These are phyloP conservation scores for Gallinago solitaria DNA, from an alignment of 2,797 vertebrate species.

Conservation along the genomic window DNA sequence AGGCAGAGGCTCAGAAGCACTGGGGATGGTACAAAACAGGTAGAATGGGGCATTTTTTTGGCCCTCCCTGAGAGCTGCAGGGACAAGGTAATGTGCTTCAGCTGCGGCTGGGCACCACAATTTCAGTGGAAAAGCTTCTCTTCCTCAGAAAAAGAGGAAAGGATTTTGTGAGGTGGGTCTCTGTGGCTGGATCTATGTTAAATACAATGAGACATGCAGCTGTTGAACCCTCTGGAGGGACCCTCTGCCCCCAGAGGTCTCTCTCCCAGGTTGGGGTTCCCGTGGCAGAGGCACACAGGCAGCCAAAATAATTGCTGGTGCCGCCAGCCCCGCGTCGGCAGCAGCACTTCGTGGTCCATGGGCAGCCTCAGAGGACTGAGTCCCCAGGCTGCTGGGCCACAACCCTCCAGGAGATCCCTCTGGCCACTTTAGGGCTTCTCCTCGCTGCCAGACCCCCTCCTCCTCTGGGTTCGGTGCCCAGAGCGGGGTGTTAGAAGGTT, in stretches of 20 bases:
- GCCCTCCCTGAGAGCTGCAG: background rate
- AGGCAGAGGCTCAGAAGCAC: background rate
- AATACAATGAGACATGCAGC: fast-evolving
- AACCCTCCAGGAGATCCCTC: background rate
- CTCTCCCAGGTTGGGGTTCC: background rate
- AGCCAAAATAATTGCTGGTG: background rate
- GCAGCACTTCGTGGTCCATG: background rate
- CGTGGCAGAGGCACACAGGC: background rate
- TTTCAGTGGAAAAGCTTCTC: background rate
- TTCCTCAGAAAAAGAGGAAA: background rate
- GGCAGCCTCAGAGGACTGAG: background rate
- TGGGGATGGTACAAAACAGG: background rate
- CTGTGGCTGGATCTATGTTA: background rate
- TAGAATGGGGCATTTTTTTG: background rate
- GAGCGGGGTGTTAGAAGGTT: background rate
- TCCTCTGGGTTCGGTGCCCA: background rate
- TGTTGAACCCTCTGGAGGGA: background rate
- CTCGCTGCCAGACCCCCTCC: background rate
- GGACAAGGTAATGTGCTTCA: background rate
- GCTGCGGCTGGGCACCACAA: background rate
- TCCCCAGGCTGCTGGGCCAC: background rate
- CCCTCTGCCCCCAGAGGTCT: background rate
- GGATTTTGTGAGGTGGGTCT: background rate
- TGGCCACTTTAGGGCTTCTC: background rate
- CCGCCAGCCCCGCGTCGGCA: background rate